Evolutionary conservation across 2,888 invertebrate species (phyloP).

Genomic region (Napeogenes inachia): DNA sequence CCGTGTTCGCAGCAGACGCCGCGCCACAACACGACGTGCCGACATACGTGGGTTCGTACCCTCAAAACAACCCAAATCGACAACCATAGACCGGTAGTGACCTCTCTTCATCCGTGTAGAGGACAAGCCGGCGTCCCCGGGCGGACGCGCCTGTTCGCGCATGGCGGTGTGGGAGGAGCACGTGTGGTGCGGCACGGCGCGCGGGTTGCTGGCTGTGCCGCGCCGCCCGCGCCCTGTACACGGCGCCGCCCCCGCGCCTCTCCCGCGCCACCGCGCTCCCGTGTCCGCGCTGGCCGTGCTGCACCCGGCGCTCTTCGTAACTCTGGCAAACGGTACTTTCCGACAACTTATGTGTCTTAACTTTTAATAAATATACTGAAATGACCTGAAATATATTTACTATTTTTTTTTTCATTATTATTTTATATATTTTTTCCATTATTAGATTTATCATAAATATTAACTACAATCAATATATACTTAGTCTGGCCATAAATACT

Average conservation of each 20-base stretch:
- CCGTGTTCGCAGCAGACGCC: slow-evolving; percentile 40
- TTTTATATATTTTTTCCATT: no score
- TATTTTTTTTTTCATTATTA: no score
- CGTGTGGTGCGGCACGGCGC: slow-evolving; percentile 56
- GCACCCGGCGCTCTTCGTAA: slow-evolving; percentile 40
- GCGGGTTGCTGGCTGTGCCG: slow-evolving; percentile 51
- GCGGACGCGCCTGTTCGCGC: slow-evolving; percentile 44
- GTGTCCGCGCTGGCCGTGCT: slow-evolving; percentile 41
- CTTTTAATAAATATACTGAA: no score
- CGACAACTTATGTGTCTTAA: not conserved
- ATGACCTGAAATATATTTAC: no score
- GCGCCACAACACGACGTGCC: slow-evolving; percentile 11
- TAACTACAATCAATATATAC: no score
- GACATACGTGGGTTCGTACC: not conserved
- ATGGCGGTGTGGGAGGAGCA: slow-evolving; percentile 58
- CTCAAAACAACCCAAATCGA: no score
- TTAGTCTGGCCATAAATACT: no score
- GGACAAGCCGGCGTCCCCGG: slow-evolving; percentile 24
- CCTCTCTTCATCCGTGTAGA: slow-evolving; percentile 11
- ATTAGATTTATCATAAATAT: no score
- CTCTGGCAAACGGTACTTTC: slow-evolving; percentile 32
- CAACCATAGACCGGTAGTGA: no score
- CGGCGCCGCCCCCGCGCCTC: slow-evolving; percentile 26
- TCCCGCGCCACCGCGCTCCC: slow-evolving; percentile 35
- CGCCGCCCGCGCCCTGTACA: slow-evolving; percentile 35